Evolutionary conservation across 2,797 vertebrate species (phyloP).

Genomic region (Alcedo quadribrachys): DNA sequence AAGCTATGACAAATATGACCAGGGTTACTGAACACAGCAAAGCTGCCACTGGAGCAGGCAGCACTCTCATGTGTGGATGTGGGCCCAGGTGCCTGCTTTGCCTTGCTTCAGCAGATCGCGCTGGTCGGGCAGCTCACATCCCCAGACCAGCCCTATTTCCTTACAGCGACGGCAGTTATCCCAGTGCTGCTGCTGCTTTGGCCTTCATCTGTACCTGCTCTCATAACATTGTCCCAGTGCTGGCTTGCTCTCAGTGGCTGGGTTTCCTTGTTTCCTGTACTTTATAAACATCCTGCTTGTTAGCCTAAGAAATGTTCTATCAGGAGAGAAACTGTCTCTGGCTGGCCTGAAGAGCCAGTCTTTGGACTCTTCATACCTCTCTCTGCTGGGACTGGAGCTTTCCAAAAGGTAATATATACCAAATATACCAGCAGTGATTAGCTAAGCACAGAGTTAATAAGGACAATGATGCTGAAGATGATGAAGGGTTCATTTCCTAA

Average conservation of each 20-base stretch:
- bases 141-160: fast-evolving
- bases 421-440: background rate
- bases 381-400: background rate
- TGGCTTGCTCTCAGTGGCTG: background rate
- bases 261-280: background rate
- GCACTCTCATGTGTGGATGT: background rate
- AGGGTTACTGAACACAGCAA: background rate
- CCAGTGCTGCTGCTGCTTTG: fast-evolving
- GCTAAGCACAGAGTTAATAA: background rate
- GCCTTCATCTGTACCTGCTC: background rate
- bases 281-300: background rate
- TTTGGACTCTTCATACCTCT: background rate
- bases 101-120: background rate
- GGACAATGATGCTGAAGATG: fast-evolving
- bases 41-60: background rate
- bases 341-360: background rate
- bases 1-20: too few relatives aligned
- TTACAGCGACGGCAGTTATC: fast-evolving
- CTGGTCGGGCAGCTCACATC: fast-evolving
- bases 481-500: background rate
- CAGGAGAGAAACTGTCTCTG: background rate
- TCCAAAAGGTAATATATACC: background rate
- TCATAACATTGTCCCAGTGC: fast-evolving
- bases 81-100: background rate
- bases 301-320: background rate